phyloP scores from a whole-genome alignment of 2,888 invertebrate genomes.

The Odontomyia ornata region DNA sequence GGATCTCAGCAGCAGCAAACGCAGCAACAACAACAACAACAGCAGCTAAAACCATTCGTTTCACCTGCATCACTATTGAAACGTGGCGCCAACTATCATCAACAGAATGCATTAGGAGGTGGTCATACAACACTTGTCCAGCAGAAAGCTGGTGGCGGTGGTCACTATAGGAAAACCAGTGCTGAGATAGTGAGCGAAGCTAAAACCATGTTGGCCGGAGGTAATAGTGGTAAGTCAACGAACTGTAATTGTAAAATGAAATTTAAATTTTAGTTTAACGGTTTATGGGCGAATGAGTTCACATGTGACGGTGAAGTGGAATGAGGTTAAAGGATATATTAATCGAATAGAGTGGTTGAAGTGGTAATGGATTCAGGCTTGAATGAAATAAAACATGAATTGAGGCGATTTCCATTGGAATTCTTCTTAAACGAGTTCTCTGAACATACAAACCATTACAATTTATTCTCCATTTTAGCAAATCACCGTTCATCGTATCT shows the following conservation, averaged over 20 bases:
- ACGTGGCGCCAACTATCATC: constrained; percentile 35
- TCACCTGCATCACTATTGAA: constrained; percentile 5
- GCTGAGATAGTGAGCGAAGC: constrained; percentile 85
- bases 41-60: neutral
- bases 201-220: constrained; percentile 68
- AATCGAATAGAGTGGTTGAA: neutral
- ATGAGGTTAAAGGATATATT: neutral
- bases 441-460: too few relatives aligned
- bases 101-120: constrained; percentile 34
- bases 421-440: too few relatives aligned
- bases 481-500: too few relatives aligned
- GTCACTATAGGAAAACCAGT: constrained; percentile 71
- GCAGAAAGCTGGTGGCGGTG: neutral
- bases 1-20: constrained; percentile 31
- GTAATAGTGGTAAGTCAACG: constrained; percentile 46
- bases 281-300: neutral
- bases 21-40: constrained; percentile 36
- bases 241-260: constrained; percentile 17
- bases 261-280: constrained; percentile 9
- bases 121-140: neutral
- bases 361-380: too few relatives aligned
- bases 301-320: too few relatives aligned
- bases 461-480: too few relatives aligned
- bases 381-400: too few relatives aligned
- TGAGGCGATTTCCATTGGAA: too few relatives aligned